Evolutionary conservation across 2,888 invertebrate species (phyloP).

Genomic region (Latheticus oryzae): DNA sequence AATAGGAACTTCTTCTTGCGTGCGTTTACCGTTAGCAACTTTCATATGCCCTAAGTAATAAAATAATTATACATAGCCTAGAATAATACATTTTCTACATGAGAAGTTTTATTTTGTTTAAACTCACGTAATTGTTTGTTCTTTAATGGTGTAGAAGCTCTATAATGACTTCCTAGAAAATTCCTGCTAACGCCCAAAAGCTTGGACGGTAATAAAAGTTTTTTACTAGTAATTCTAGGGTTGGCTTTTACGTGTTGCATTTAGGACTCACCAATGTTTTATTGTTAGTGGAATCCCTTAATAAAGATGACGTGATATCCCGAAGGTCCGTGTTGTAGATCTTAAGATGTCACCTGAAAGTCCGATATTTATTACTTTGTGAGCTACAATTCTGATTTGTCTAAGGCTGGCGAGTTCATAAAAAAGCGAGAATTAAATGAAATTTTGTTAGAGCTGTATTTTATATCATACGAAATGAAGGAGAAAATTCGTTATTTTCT

Average conservation of each 20-base stretch:
- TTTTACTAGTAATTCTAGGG: conserved; percentile 11
- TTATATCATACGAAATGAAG: too few relatives aligned
- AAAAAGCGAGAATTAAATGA: conserved; percentile 23
- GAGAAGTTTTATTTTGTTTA: too few relatives aligned
- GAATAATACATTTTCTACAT: too few relatives aligned
- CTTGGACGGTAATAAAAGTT: conserved; percentile 16
- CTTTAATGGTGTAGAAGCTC: too few relatives aligned
- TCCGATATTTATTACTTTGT: conserved; percentile 38
- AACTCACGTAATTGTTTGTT: too few relatives aligned
- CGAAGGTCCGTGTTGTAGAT: conserved; percentile 6
- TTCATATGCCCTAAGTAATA: too few relatives aligned
- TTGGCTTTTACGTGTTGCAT: conserved; percentile 41
- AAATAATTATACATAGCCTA: too few relatives aligned
- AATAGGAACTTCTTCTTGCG: too few relatives aligned
- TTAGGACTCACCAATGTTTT: conserved; percentile 24
- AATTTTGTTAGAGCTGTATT: not conserved
- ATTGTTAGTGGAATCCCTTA: conserved; percentile 24
- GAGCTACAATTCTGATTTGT: conserved; percentile 30
- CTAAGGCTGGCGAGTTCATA: conserved; percentile 17
- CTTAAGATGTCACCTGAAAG: not conserved
- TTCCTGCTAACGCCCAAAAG: too few relatives aligned
- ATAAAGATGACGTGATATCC: conserved; percentile 27
- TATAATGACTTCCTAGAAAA: too few relatives aligned
- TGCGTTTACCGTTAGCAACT: too few relatives aligned
- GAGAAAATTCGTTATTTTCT: conserved; percentile 15